Base-by-base conservation (phyloP, 1,140 invertebrate genomes). In the Chironomus tepperi region DNA sequence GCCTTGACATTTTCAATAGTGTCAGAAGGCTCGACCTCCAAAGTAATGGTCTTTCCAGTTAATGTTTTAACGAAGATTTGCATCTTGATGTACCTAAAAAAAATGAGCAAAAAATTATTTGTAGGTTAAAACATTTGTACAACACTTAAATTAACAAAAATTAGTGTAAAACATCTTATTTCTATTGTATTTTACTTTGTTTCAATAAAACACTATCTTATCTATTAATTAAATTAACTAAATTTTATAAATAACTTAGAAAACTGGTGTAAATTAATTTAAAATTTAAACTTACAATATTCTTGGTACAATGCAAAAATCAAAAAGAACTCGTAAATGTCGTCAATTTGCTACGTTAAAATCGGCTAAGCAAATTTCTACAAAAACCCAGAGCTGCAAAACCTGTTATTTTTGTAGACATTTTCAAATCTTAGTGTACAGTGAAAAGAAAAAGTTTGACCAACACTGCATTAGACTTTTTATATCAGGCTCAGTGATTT, bases 1-100 rank as follows among this genome's bases (percentile, higher is more conserved):
- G 91, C 89, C 79, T 93, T 94, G 7, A 94, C 91, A 88, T 94
- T 93, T 83, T 93, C 91, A 78, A 93, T 94, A 64, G 91, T 93
- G 81, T 94, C 92, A 74, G 89, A 92, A 64, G 91, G 87, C 80
- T 94, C 91, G 74, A 93, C 92, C 84, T 93, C 92, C 75, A 92
- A 86, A 76, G 91, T 93, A 81, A 93, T 94, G 78, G 93, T 94
- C 82, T 95, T 95, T 76, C 92, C 93, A 78, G 91, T 94, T 7
- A 94, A 84, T 77, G 91, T 93, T 83, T 93, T 93, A 5, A 94
- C 92, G 81, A 93, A 93, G 79, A 93, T 93, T 84, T 86, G 91
- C 90, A 86, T 94, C 80, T 76, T 47, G 6, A 15, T 74, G 77
- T 74, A 74, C 76, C 76, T 67, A 18, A 76, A 64, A 24, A 7